These are phyloP conservation scores for Eupithecia centaureata DNA, from an alignment of 2,888 invertebrate genomes.

Conservation along the genomic window DNA sequence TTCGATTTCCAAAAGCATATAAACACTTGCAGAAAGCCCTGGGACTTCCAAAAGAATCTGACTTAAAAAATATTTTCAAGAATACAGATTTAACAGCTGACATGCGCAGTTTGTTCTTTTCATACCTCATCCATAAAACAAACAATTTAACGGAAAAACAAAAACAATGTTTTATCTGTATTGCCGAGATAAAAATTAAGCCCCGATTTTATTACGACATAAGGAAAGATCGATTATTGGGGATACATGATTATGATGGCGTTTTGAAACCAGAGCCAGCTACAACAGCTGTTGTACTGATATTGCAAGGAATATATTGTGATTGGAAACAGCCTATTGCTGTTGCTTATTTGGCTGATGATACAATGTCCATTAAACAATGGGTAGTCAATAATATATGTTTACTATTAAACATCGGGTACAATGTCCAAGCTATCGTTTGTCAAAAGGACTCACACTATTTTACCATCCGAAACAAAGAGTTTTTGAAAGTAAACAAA, in stretches of 20 bases:
- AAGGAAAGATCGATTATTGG: constrained; percentile 31
- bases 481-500: constrained; percentile 1
- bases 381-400: constrained; percentile 31
- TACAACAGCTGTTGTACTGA: constrained; percentile 30
- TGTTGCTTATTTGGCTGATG: constrained; percentile 27
- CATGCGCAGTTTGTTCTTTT: constrained; percentile 12
- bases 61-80: constrained; percentile 26
- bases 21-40: constrained; percentile 19
- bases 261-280: constrained; percentile 33
- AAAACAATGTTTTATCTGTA: constrained; percentile 33
- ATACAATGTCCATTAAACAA: constrained; percentile 14
- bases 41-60: constrained; percentile 6
- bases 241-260: constrained; percentile 31
- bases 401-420: constrained; percentile 25
- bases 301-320: constrained; percentile 32
- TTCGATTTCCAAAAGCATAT: constrained; percentile 32
- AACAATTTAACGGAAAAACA: constrained; percentile 22
- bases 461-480: background rate
- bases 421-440: constrained; percentile 31
- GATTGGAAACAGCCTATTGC: constrained; percentile 38
- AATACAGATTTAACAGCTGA: constrained; percentile 20
- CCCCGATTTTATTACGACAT: constrained; percentile 35
- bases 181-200: constrained; percentile 30
- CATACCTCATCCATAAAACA: constrained; percentile 26
- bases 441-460: constrained; percentile 20